phyloP scores from a whole-genome alignment of 2,797 vertebrate species.

The Falco cherrug region DNA sequence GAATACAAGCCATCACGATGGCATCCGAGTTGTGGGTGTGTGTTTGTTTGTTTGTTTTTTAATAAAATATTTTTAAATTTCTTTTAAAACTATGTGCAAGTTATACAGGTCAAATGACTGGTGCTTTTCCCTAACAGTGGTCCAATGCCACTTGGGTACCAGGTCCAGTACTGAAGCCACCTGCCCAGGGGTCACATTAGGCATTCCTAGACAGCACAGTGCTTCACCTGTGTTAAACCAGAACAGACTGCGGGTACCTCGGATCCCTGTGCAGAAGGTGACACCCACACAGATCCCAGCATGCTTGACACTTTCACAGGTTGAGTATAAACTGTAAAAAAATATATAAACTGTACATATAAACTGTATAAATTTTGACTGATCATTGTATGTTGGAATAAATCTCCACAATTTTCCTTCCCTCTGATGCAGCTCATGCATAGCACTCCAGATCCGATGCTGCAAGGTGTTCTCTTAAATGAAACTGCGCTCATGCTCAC shows the following conservation, averaged over 20 bases:
- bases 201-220: neutral
- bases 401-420: neutral
- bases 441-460: neutral
- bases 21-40: neutral
- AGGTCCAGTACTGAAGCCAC: neutral
- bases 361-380: neutral
- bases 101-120: neutral
- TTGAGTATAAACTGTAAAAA: neutral
- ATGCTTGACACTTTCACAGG: neutral
- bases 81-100: neutral
- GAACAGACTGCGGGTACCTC: neutral
- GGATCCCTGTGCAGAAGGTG: neutral
- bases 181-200: neutral
- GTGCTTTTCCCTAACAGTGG: neutral
- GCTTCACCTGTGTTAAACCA: neutral
- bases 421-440: neutral
- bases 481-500: neutral
- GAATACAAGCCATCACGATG: neutral
- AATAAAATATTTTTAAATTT: neutral
- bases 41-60: no score
- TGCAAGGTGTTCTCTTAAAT: neutral
- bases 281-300: neutral
- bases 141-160: neutral
- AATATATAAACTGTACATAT: neutral
- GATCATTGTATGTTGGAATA: neutral